A percentile compares a stretch with the other conserved stretches of the same genome.
Evolutionary conservation across 2,797 vertebrate genomes (phyloP).

Genomic region (Dendrocincla tyrannina): DNA sequence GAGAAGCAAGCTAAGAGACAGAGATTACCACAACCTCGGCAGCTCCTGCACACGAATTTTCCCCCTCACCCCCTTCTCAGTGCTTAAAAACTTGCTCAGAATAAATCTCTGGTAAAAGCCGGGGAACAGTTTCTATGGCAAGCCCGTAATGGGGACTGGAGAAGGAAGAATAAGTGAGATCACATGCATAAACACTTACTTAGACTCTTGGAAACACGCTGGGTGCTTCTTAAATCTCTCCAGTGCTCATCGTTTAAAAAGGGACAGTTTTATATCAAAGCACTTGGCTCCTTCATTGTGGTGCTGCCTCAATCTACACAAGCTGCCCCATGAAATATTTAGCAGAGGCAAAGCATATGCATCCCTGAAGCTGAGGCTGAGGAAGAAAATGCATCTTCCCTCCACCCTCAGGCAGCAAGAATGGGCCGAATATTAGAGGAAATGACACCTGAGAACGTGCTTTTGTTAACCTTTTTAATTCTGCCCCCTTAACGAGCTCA

Average conservation of each 20-base stretch:
- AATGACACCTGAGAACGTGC: background rate
- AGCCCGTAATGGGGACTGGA: background rate
- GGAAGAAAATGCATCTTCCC: background rate
- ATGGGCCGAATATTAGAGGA: background rate
- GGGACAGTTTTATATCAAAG: constrained; percentile 20
- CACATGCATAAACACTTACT: background rate
- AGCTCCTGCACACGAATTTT: background rate
- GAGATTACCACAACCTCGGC: background rate
- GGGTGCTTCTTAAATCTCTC: constrained; percentile 32
- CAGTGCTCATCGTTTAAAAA: background rate
- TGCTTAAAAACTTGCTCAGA: background rate
- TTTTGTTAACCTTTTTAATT: background rate
- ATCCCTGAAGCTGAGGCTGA: background rate
- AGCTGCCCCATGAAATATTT: background rate
- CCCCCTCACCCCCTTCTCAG: background rate
- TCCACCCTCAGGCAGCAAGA: background rate
- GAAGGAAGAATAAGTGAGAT: background rate
- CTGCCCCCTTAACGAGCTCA: background rate
- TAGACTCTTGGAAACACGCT: background rate
- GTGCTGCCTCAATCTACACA: background rate
- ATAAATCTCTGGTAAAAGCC: background rate
- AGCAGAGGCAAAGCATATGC: background rate
- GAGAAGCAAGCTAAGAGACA: background rate
- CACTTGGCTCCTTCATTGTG: background rate
- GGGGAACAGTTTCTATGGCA: background rate